Evolutionary conservation across 2,888 invertebrate genomes (phyloP).

Genomic region (Rutpela maculata): DNA sequence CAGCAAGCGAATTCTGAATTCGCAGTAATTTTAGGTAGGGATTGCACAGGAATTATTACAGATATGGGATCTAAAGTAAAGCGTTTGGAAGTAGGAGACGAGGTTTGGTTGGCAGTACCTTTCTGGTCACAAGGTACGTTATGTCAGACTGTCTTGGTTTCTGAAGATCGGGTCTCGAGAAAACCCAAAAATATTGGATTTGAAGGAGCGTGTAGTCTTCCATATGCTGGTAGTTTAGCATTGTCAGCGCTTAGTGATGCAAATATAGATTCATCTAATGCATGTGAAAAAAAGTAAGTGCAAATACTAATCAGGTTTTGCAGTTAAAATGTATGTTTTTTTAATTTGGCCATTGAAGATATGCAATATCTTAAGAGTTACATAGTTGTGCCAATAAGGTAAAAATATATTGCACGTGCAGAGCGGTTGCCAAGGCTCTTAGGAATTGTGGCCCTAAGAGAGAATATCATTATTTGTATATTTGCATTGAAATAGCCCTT

Average conservation of each 20-base stretch:
- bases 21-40: slow-evolving; percentile 79
- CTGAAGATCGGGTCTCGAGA: slow-evolving; percentile 75
- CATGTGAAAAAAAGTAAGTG: slow-evolving; percentile 75
- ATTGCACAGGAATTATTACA: slow-evolving; percentile 79
- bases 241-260: slow-evolving; percentile 76
- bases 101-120: slow-evolving; percentile 78
- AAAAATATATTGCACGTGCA: no score
- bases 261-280: slow-evolving; percentile 73
- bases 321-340: background rate
- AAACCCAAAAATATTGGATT: slow-evolving; percentile 77
- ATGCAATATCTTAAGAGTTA: no score
- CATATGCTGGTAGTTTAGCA: slow-evolving; percentile 78
- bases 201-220: slow-evolving; percentile 79
- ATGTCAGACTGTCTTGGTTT: slow-evolving; percentile 76
- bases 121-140: slow-evolving; percentile 78
- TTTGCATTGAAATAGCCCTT: no score
- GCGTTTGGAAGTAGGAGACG: slow-evolving; percentile 79
- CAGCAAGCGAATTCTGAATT: slow-evolving; percentile 72
- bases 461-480: no score
- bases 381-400: no score
- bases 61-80: slow-evolving; percentile 78
- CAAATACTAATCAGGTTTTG: background rate
- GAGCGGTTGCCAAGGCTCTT: no score
- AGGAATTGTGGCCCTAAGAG: no score
- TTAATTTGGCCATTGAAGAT: no score